Base-by-base conservation (phyloP, 2,888 invertebrate species). In the Ectemnius lituratus region DNA sequence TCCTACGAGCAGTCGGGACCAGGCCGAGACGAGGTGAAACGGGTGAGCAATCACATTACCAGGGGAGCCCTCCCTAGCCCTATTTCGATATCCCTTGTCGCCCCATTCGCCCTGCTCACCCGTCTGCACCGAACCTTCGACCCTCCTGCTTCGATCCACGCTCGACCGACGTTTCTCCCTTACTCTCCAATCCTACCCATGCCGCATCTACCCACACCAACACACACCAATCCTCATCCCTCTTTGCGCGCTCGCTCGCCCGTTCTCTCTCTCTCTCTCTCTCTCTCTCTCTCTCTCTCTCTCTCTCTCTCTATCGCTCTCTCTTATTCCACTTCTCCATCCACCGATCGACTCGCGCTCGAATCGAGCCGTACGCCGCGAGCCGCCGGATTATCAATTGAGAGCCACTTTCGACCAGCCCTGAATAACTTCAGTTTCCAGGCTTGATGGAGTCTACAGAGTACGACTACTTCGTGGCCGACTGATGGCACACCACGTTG, bases 21-120 rank as follows among this genome's bases (percentile, higher is more conserved):
- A 63, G 64, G 70, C 67, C 70, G 81, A 82, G 78, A 82, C 79
- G 82, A 85, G 80, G 80, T 82, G 83, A 85, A 86, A 84, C 82
- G 87, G 84, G 81, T 82, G 85, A 86, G 86, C 86, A 87, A 88
- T 88, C 86, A 83, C 86, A 87, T 88, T 87, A 88, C 84, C 77
- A 77, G 81, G 80, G 83, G 59, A 75, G 80, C 80, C 75, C 78
- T 80, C 84, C 82, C 86, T 85, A 86, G 86, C 86, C 83, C 87
- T 87, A 86, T 87, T 85, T 85, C 86, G 85, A 86, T 84, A 82
- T 85, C 75, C 75, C 79, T 81, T 78, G 83, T 67, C 75, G 70
- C 65, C 73, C 68, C 67, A 69, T 52, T 67, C 75, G 67, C 65
- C 73, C 68, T 69, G 72, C 69, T 80, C 80, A 73, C 71, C 72